Conservation (phyloP, 92 coral and sea anemone genomes). For the Porites lobata region DNA sequence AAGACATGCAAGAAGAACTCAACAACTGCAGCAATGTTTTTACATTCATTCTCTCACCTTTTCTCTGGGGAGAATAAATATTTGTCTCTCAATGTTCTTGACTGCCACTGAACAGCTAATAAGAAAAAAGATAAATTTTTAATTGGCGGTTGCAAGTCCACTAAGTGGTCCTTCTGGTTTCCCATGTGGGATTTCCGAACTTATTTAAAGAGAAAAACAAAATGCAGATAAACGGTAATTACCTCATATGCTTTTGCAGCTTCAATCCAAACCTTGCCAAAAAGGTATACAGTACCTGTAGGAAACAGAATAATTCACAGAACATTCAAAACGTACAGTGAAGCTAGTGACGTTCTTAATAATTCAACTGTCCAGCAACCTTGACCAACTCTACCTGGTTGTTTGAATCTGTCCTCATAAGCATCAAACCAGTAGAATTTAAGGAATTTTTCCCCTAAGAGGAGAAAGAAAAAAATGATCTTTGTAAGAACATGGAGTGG, state of each 20-base stretch:
- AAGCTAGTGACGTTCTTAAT: too few species aligned
- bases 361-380: not conserved
- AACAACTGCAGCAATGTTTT: too few species aligned
- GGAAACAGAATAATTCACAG: too few species aligned
- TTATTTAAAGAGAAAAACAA: not conserved
- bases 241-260: conserved; percentile 93
- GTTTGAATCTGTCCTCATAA: conserved; percentile 92
- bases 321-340: not conserved
- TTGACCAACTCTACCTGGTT: conserved; percentile 77
- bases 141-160: too few species aligned
- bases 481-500: not conserved
- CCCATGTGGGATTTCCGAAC: too few species aligned
- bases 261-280: conserved; percentile 97
- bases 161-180: not conserved
- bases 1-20: too few species aligned
- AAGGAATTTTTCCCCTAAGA: conserved; percentile 87
- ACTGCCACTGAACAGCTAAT: conserved; percentile 92
- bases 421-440: conserved; percentile 98
- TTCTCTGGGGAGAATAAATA: conserved; percentile 81
- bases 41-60: too few species aligned
- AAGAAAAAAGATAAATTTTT: not conserved
- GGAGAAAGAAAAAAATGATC: not conserved
- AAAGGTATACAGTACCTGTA: conserved; percentile 93
- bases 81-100: conserved; percentile 94
- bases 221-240: not conserved